A percentile compares a stretch with the other conserved stretches of the same genome.
phyloP scores from a whole-genome alignment of 2,113 vertebrate species.

The Chamaetylas fuelleborni region DNA sequence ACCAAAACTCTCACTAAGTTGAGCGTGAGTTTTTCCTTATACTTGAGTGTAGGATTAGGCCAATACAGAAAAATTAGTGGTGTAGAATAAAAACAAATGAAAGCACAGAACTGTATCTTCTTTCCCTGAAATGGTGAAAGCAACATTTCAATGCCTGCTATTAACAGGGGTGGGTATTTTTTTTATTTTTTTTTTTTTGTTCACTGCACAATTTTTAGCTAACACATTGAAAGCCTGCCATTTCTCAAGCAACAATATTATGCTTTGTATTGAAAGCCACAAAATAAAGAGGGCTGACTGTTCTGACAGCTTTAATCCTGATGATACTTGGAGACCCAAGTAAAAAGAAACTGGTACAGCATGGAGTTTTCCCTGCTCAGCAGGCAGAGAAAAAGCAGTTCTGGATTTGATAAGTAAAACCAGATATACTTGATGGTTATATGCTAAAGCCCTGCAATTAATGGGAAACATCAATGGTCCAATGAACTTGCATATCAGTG shows the following conservation, averaged over 20 bases:
- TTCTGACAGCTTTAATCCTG: constrained; percentile 62
- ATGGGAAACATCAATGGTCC: constrained; percentile 65
- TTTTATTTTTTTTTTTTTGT: not conserved
- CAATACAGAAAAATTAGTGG: constrained; percentile 1
- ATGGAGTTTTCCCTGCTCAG: constrained; percentile 57
- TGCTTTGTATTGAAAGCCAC: constrained; percentile 54
- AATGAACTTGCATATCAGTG: constrained; percentile 29
- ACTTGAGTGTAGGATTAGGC: not conserved
- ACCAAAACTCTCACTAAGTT: constrained; percentile 45
- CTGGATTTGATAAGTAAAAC: constrained; percentile 79
- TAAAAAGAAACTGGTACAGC: constrained; percentile 64
- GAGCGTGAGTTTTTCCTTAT: not conserved
- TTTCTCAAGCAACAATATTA: constrained; percentile 43
- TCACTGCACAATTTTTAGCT: not conserved
- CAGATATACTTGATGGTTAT: constrained; percentile 69
- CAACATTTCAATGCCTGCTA: constrained; percentile 17
- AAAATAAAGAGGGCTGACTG: constrained; percentile 55
- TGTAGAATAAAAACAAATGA: constrained; percentile 19
- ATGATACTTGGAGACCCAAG: constrained; percentile 43
- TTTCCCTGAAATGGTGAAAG: constrained; percentile 11
- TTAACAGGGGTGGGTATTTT: not conserved
- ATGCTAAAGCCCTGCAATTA: constrained; percentile 69
- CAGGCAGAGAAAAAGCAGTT: constrained; percentile 70
- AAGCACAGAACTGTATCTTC: constrained; percentile 9
- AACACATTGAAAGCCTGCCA: constrained; percentile 20